Base-by-base conservation (phyloP, 2,797 vertebrate species). In the Neomorphus geoffroyi region DNA sequence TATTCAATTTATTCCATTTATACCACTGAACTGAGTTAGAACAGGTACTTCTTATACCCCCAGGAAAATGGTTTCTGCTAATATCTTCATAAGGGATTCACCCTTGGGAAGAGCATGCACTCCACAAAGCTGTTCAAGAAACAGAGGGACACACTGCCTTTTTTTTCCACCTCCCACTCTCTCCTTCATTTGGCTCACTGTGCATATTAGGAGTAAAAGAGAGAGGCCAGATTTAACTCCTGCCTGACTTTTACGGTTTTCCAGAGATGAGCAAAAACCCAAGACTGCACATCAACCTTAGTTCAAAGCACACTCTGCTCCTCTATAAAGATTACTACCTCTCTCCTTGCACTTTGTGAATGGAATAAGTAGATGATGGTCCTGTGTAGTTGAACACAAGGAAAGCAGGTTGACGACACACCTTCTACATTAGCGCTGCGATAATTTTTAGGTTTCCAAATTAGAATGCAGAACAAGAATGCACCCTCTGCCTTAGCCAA, bases 391-490 rank as follows among this genome's bases (percentile, higher is more conserved):
- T 54, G 48, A 54, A 64, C 5, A 4, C 6, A 41, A 37, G 46
- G 81, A 70, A 79, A 37, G 22, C 60, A 87, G 53, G 8, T 35
- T 78, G 62, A 46, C 13, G 23, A 91, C 51, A 46, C 8, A 3
- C 57, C 27, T 21, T 54, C 53, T 14, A 5, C 27, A 26, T 41
- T 60, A 75, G 72, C 73, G 60, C 35, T 7, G 12, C 56, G 67
- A 10, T 43, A 39, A 10, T 53, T 78, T 71, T 51, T 50, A 50
- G 50, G 66, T 58, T 56, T 82, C 69, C 65, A 91, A 84, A 95
- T 97, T 87, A 92, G 78, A 61, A 96, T 95, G 94, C 80, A 80
- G 88, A 74, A 91, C 72, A 92, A 91, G 75, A 92, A 95, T 53
- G 57, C 58, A 53, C 32, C 39, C 67, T 87, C 88, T 93, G 74